Evolutionary conservation across 2,888 invertebrate species (phyloP).

Genomic region (Acronicta aceris): DNA sequence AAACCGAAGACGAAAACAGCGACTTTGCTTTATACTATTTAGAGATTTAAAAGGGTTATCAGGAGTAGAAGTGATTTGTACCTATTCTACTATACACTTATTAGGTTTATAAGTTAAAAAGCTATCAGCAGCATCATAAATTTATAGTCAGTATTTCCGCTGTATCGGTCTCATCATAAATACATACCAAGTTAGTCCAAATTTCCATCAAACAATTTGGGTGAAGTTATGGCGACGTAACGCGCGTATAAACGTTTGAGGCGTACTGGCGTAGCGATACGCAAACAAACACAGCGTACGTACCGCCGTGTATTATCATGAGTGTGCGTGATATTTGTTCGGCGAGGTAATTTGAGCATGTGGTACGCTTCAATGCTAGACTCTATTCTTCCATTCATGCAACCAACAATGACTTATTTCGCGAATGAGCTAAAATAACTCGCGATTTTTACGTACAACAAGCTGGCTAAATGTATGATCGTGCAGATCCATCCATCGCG

Average conservation of each 20-base stretch:
- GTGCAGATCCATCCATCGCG: no score
- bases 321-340: constrained; percentile 59
- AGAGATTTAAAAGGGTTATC: no score
- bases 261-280: constrained; percentile 34
- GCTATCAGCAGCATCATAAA: no score
- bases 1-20: no score
- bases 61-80: no score
- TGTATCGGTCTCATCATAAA: constrained; percentile 1
- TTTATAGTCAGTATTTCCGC: no score
- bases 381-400: constrained; percentile 62
- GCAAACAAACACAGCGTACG: constrained; percentile 45
- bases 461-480: no score
- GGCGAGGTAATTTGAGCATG: constrained; percentile 50
- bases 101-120: no score
- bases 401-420: constrained; percentile 69
- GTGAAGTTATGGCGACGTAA: constrained; percentile 33
- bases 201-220: constrained; percentile 48
- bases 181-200: constrained; percentile 29
- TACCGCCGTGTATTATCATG: constrained; percentile 46
- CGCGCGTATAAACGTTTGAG: constrained; percentile 28
- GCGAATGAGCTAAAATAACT: constrained; percentile 61
- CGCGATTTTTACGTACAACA: background rate
- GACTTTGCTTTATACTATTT: no score
- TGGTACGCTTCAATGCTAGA: constrained; percentile 39
- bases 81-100: no score